phyloP scores from a whole-genome alignment of 2,113 vertebrate species.

The Austrofundulus limnaeus region DNA sequence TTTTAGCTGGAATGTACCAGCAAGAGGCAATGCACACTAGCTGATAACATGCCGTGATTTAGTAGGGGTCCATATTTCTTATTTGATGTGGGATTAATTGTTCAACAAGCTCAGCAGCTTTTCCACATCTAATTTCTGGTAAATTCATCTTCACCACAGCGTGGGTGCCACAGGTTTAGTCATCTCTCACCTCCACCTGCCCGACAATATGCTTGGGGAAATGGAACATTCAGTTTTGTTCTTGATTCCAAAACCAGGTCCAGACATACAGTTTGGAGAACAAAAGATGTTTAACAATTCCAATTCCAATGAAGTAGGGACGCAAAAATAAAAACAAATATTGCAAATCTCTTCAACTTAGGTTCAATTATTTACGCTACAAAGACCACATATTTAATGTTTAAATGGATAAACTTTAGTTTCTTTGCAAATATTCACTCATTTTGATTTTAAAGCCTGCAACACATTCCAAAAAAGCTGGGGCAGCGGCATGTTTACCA shows the following conservation, averaged over 20 bases:
- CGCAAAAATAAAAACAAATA: too few relatives aligned
- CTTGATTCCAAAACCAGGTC: slow-evolving; percentile 11
- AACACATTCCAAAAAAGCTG: too few relatives aligned
- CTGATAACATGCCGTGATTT: slow-evolving; percentile 29
- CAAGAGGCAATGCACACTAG: slow-evolving; percentile 46
- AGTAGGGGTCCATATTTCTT: slow-evolving; percentile 48
- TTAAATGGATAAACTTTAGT: too few relatives aligned
- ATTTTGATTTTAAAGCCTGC: too few relatives aligned
- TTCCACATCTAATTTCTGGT: slow-evolving; percentile 30
- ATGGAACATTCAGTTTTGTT: slow-evolving; percentile 16
- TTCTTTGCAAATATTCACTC: too few relatives aligned
- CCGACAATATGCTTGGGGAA: slow-evolving; percentile 12
- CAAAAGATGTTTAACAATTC: slow-evolving; percentile 36
- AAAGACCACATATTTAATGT: too few relatives aligned
- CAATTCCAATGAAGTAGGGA: too few relatives aligned
- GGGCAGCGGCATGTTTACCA: too few relatives aligned
- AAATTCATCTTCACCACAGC: slow-evolving; percentile 47
- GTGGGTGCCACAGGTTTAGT: slow-evolving; percentile 30
- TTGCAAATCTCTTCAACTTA: too few relatives aligned
- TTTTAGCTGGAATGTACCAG: slow-evolving; percentile 33
- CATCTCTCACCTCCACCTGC: slow-evolving; percentile 28
- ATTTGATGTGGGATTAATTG: slow-evolving; percentile 71
- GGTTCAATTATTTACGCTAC: too few relatives aligned
- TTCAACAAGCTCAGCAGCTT: slow-evolving; percentile 62
- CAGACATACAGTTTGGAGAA: slow-evolving; percentile 12